A percentile compares a stretch with the other conserved stretches of the same genome.
phyloP scores from a whole-genome alignment of 2,113 vertebrate species.

The Gnathonemus longibarbis region DNA sequence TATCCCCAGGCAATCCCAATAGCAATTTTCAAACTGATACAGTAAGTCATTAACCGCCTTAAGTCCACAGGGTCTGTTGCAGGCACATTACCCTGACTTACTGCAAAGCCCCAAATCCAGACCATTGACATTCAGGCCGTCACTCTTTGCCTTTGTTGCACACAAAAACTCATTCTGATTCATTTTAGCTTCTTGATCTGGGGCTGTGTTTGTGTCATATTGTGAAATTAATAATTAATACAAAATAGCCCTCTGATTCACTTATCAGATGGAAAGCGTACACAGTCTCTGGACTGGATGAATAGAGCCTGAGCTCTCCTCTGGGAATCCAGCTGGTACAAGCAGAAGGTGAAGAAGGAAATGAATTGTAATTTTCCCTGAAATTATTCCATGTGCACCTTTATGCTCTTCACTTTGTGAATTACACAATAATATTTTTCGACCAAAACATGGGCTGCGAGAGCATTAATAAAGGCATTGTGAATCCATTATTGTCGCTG shows the following conservation, averaged over 20 bases:
- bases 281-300: slow-evolving; percentile 39
- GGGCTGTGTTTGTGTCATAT: slow-evolving; percentile 38
- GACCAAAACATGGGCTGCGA: neutral
- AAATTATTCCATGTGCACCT: slow-evolving; percentile 39
- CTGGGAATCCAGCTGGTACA: slow-evolving; percentile 11
- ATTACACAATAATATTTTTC: neutral
- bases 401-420: neutral
- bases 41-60: slow-evolving; percentile 37
- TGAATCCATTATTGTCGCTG: neutral
- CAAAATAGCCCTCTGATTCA: slow-evolving; percentile 51
- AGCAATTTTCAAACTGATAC: slow-evolving; percentile 38
- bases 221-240: slow-evolving; percentile 57
- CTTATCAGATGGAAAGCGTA: slow-evolving; percentile 56
- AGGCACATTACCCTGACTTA: slow-evolving; percentile 23
- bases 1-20: slow-evolving; percentile 36
- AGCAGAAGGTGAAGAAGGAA: slow-evolving; percentile 42
- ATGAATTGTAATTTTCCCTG: slow-evolving; percentile 40
- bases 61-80: slow-evolving; percentile 28
- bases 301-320: slow-evolving; percentile 15
- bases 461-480: too few species aligned
- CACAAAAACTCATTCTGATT: slow-evolving; percentile 45
- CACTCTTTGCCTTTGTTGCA: slow-evolving; percentile 26
- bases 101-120: slow-evolving; percentile 23
- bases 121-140: slow-evolving; percentile 39
- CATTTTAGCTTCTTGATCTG: slow-evolving; percentile 54